Conservation (phyloP, 64 coral and sea anemone species). For the Platygyra sinensis region DNA sequence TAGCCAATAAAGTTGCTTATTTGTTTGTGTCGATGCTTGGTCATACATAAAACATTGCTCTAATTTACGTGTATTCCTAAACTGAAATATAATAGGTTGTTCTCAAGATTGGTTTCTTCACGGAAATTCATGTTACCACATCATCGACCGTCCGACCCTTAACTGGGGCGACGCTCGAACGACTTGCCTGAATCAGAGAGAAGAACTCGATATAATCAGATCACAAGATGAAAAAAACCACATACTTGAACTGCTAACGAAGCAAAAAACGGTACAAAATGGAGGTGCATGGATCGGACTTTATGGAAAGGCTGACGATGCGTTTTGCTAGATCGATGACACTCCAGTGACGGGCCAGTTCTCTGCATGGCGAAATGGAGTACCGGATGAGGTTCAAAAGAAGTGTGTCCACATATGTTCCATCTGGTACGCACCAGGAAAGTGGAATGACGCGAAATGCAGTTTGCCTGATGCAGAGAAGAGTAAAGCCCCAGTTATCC, state of each 20-base stretch:
- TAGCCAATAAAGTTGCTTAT: no score
- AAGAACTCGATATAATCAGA: neutral
- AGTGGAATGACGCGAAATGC: neutral
- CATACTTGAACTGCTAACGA: neutral
- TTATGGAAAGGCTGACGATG: neutral
- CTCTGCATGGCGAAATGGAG: neutral
- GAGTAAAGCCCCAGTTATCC: neutral
- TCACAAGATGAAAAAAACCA: neutral
- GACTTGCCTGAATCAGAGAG: neutral
- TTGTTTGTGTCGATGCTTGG: no score
- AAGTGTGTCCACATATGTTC: neutral
- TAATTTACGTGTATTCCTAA: no score
- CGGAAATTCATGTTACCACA: neutral
- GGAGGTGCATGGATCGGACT: neutral
- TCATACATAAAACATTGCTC: no score
- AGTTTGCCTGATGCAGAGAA: neutral
- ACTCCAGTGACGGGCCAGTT: neutral
- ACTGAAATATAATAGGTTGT: neutral
- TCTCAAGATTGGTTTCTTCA: neutral
- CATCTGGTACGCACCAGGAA: neutral
- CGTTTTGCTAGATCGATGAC: neutral
- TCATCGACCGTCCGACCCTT: neutral
- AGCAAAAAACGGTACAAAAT: neutral
- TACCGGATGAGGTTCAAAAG: neutral
- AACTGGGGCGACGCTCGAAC: neutral